These are phyloP conservation scores for Papio anubis DNA, from an alignment of 2,113 vertebrate species.

Conservation along the genomic window DNA sequence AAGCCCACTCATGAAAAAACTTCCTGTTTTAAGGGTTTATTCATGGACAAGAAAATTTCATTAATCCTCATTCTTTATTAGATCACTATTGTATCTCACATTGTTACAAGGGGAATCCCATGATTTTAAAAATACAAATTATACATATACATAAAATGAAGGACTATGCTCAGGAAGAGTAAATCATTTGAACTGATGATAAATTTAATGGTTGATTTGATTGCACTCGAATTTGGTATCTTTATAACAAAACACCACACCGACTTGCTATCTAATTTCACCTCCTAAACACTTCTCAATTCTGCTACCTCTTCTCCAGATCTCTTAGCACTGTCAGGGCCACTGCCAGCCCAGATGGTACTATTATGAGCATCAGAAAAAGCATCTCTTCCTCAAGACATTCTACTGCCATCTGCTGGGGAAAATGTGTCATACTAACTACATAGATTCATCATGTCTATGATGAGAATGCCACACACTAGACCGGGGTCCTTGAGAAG, in stretches of 20 bases:
- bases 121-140: neutral
- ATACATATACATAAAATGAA: neutral
- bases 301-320: neutral
- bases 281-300: neutral
- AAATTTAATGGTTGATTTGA: neutral
- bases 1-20: neutral
- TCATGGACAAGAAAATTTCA: neutral
- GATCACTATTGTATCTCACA: neutral
- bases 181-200: neutral
- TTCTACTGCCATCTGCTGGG: slow-evolving; percentile 71
- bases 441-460: accelerated
- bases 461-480: accelerated
- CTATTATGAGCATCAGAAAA: neutral
- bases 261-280: neutral
- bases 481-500: accelerated
- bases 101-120: too few relatives aligned
- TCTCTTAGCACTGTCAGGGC: neutral
- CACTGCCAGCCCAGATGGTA: neutral
- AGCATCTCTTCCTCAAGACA: neutral
- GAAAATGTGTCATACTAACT: neutral
- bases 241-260: neutral
- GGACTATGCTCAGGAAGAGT: neutral
- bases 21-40: neutral
- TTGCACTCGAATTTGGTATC: neutral
- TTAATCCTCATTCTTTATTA: neutral